Conservation (phyloP, 2,888 invertebrate species). For the Lithophane ornitopus region DNA sequence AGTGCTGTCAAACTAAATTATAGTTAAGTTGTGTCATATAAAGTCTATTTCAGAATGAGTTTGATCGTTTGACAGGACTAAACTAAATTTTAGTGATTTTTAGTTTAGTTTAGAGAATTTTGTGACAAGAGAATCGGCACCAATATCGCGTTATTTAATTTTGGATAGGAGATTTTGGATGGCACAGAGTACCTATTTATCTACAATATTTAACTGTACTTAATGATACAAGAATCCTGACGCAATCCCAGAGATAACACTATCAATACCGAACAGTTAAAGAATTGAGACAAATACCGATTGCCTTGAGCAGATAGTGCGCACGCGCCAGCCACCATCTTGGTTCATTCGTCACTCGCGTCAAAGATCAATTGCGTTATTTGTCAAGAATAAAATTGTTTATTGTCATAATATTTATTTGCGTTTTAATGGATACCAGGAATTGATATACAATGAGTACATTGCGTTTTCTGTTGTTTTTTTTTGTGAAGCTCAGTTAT, state of each 20-base stretch:
- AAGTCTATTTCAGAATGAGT: too few species aligned
- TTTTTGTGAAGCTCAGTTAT: background rate
- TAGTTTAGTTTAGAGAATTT: too few species aligned
- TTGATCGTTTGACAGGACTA: too few species aligned
- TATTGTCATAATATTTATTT: conserved; percentile 42
- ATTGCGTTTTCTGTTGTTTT: background rate
- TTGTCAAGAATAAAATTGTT: conserved; percentile 30
- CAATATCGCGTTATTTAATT: background rate
- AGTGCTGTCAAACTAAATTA: too few species aligned
- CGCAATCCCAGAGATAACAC: conserved; percentile 23
- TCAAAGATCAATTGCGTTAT: conserved; percentile 48
- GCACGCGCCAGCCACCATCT: conserved; percentile 57
- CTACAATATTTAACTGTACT: background rate
- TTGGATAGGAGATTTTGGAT: background rate
- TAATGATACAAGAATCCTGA: conserved; percentile 27
- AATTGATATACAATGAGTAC: conserved; percentile 27
- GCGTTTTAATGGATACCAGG: conserved; percentile 17
- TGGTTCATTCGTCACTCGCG: conserved; percentile 33
- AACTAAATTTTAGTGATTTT: too few species aligned
- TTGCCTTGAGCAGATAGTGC: conserved; percentile 58
- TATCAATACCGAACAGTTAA: conserved; percentile 25
- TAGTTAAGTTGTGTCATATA: too few species aligned
- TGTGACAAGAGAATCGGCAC: too few species aligned
- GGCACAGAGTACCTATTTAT: background rate
- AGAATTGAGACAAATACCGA: conserved; percentile 36